A percentile compares a stretch with the other conserved stretches of the same genome.
phyloP scores from a whole-genome alignment of 2,113 vertebrate genomes.

The Thunnus maccoyii region DNA sequence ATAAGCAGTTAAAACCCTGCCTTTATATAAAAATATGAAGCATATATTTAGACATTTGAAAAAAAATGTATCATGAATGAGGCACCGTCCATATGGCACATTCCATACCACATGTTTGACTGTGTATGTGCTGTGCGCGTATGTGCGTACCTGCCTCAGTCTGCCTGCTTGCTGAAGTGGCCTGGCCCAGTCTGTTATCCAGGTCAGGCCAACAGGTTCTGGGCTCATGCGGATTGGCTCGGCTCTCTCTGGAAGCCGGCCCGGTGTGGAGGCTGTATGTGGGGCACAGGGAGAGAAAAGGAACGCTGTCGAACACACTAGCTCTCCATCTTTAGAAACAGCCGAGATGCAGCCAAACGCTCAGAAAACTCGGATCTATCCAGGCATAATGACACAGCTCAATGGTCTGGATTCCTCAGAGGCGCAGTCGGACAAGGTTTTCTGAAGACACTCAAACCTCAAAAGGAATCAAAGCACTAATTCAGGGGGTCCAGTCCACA shows the following conservation, averaged over 20 bases:
- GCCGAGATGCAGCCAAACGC: constrained; percentile 66
- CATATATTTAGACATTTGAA: background rate
- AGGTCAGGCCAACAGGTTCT: constrained; percentile 84
- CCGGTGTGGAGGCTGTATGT: constrained; percentile 80
- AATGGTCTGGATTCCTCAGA: constrained; percentile 62
- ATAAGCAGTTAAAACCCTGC: background rate
- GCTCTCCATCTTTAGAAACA: constrained; percentile 67
- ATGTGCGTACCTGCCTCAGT: constrained; percentile 40
- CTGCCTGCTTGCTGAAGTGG: constrained; percentile 56
- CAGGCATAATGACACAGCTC: constrained; percentile 70
- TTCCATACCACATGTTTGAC: background rate
- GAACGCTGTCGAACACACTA: constrained; percentile 57
- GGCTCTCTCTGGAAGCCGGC: constrained; percentile 77
- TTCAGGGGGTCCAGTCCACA: constrained; percentile 40
- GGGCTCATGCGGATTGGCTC: constrained; percentile 77
- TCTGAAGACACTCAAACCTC: constrained; percentile 50
- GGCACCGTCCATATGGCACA: background rate
- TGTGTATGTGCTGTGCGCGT: background rate
- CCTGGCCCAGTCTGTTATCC: constrained; percentile 78
- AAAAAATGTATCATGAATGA: background rate
- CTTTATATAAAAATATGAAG: background rate
- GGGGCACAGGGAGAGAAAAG: constrained; percentile 77
- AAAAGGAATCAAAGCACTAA: constrained; percentile 58
- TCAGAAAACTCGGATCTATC: constrained; percentile 60
- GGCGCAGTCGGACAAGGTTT: constrained; percentile 40